These are phyloP conservation scores for Neolamprologus sp. DNA, from an alignment of 2,113 vertebrate species.

Conservation along the genomic window DNA sequence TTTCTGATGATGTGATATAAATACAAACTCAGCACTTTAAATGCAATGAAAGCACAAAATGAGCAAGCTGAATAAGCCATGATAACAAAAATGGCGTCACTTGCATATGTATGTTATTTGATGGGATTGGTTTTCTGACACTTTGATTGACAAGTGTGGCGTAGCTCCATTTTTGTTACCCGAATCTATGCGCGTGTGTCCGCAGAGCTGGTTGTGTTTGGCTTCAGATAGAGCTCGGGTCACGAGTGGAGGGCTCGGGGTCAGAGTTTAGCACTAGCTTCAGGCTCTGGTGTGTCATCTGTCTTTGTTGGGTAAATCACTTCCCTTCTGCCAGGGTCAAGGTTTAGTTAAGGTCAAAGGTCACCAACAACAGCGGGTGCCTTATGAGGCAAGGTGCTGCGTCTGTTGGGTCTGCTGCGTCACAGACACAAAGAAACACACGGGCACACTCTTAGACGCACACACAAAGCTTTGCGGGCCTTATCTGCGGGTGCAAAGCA, in stretches of 20 bases:
- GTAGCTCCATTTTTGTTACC: constrained; percentile 11
- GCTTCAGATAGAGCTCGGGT: constrained; percentile 37
- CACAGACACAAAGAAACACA: constrained; percentile 44
- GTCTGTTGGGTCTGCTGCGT: constrained; percentile 50
- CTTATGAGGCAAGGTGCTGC: constrained; percentile 47
- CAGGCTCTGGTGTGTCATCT: constrained; percentile 26
- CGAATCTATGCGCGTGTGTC: constrained; percentile 2
- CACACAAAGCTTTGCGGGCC: constrained; percentile 30
- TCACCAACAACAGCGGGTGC: constrained; percentile 57
- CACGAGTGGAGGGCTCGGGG: neutral
- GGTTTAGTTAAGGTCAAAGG: constrained; percentile 71
- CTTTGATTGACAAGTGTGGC: constrained; percentile 36
- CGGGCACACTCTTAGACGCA: neutral
- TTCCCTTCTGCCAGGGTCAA: constrained; percentile 70
- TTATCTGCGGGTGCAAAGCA: constrained; percentile 48
- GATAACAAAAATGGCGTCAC: constrained; percentile 15
- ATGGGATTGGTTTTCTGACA: constrained; percentile 32
- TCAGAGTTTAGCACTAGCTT: constrained; percentile 23
- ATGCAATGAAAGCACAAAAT: neutral
- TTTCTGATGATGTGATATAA: neutral
- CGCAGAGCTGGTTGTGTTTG: constrained; percentile 24
- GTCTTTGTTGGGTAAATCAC: constrained; percentile 55
- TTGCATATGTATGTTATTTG: constrained; percentile 47
- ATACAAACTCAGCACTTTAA: neutral
- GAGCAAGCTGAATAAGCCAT: constrained; percentile 4